Evolutionary conservation across 2,797 vertebrate genomes (phyloP).

Genomic region (Hipposideros larvatus): DNA sequence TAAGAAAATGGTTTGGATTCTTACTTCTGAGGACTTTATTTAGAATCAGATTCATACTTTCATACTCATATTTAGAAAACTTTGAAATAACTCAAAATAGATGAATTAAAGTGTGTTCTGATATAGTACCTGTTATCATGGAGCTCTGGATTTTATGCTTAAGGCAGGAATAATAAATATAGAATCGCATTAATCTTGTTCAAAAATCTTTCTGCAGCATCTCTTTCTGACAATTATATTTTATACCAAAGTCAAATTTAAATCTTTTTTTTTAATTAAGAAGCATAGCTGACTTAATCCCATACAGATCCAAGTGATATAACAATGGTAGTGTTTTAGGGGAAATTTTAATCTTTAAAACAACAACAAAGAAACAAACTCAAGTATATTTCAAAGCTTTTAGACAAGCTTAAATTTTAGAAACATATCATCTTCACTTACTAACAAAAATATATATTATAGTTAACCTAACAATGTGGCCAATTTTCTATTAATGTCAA

Average conservation of each 20-base stretch:
- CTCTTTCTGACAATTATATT: conserved; percentile 72
- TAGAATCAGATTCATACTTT: conserved; percentile 67
- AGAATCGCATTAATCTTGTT: conserved; percentile 78
- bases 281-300: conserved; percentile 56
- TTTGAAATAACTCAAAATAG: conserved; percentile 72
- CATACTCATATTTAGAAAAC: conserved; percentile 67
- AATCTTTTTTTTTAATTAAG: conserved; percentile 55
- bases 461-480: conserved; percentile 20
- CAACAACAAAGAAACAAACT: conserved; percentile 59
- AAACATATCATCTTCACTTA: conserved; percentile 37
- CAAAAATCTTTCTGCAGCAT: conserved; percentile 61
- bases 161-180: conserved; percentile 80
- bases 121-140: conserved; percentile 55
- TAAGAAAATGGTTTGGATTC: conserved; percentile 40
- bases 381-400: conserved; percentile 39
- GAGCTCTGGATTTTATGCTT: conserved; percentile 74
- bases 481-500: neutral
- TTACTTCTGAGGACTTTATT: conserved; percentile 66
- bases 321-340: neutral
- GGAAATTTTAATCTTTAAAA: conserved; percentile 64
- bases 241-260: conserved; percentile 55
- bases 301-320: neutral
- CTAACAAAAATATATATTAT: conserved; percentile 26
- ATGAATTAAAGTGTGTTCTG: conserved; percentile 58
- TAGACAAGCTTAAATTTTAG: neutral